Percentiles rank a stretch among this genome's conserved stretches.
Conservation (phyloP, 2,797 vertebrate genomes). For the Pelochelys cantorii region DNA sequence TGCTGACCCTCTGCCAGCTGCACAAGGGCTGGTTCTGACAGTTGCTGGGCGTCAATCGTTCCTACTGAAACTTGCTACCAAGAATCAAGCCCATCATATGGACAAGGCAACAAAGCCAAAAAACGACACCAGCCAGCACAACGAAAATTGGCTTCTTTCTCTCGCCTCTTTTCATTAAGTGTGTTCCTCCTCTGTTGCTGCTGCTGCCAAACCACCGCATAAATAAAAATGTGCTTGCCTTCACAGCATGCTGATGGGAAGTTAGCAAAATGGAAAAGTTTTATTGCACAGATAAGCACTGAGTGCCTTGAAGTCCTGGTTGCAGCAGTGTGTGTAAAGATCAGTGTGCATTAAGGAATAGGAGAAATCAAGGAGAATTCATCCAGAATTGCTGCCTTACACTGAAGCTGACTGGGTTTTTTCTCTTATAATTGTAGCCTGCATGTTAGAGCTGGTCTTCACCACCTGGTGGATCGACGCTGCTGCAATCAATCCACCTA, state of each 20-base stretch:
- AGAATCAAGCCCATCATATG: neutral
- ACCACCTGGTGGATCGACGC: too few species aligned
- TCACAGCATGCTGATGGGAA: neutral
- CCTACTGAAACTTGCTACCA: neutral
- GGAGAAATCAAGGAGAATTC: neutral
- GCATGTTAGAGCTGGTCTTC: neutral
- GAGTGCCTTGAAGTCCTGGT: neutral
- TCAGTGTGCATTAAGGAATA: rapidly evolving
- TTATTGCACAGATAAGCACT: neutral
- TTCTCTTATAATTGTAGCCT: neutral
- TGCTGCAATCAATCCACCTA: too few species aligned
- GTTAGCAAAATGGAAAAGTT: neutral
- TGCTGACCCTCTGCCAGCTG: neutral
- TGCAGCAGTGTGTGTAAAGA: neutral
- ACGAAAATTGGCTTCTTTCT: neutral
- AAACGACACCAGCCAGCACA: neutral
- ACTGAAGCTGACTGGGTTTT: neutral
- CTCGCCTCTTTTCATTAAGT: neutral
- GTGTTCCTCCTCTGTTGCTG: neutral
- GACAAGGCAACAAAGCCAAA: neutral
- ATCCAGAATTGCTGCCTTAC: neutral
- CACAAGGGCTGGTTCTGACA: neutral
- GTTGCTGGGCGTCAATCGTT: neutral
- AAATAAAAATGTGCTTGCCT: neutral
- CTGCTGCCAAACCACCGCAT: neutral